These are phyloP conservation scores for Thymallus thymallus DNA, from an alignment of 2,113 vertebrate genomes.

Conservation along the genomic window DNA sequence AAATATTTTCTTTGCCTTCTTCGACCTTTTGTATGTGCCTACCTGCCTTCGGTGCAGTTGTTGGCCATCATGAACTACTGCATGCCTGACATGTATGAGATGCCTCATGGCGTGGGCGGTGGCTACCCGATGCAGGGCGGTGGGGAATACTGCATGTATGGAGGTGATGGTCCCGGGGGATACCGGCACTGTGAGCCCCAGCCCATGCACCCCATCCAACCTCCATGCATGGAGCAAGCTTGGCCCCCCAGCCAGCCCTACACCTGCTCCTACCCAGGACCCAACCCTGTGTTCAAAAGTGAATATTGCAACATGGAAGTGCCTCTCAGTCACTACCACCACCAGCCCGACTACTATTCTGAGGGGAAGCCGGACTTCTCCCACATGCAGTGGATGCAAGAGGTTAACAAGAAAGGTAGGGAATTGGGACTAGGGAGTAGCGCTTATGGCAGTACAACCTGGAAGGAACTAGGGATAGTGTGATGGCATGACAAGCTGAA, in stretches of 20 bases:
- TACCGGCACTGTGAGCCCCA: constrained; percentile 82
- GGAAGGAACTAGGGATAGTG: neutral
- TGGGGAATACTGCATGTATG: constrained; percentile 84
- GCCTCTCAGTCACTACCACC: constrained; percentile 86
- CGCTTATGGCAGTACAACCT: no score
- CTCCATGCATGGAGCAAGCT: constrained; percentile 88
- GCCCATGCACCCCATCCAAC: constrained; percentile 76
- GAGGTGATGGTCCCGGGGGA: constrained; percentile 78
- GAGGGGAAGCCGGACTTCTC: constrained; percentile 87
- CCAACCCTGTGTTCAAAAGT: constrained; percentile 79
- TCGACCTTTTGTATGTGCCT: constrained; percentile 15
- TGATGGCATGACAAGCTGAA: no score
- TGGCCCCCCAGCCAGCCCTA: constrained; percentile 87
- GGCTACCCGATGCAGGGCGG: constrained; percentile 79
- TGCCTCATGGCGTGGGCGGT: constrained; percentile 77
- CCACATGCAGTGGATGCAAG: constrained; percentile 88
- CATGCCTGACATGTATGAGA: constrained; percentile 85
- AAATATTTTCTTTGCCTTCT: neutral
- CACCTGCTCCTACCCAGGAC: constrained; percentile 83
- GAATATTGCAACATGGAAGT: constrained; percentile 89
- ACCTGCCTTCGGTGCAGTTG: constrained; percentile 26
- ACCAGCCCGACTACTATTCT: constrained; percentile 85
- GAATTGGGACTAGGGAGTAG: no score
- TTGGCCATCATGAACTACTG: constrained; percentile 86
- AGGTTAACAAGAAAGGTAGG: constrained; percentile 90